Conservation (phyloP, 2,113 vertebrate species). For the Gambusia holbrooki region DNA sequence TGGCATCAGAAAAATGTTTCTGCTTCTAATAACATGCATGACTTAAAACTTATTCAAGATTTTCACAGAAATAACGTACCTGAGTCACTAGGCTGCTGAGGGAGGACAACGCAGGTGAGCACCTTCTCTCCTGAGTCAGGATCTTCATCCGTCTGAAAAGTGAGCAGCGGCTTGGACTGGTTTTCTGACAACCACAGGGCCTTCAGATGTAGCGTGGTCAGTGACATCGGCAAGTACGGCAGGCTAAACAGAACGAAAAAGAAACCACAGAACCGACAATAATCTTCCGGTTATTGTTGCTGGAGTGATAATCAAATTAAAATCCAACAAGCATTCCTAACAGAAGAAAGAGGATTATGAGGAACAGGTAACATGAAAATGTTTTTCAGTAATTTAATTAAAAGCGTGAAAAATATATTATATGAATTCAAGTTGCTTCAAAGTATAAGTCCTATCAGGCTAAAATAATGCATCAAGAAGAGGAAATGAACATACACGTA, state of each 20-base stretch:
- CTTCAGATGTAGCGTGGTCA: slow-evolving; percentile 91
- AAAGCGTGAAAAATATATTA: too few species aligned
- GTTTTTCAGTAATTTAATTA: too few species aligned
- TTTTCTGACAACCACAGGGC: slow-evolving; percentile 98
- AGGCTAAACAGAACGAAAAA: slow-evolving; percentile 77
- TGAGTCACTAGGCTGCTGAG: slow-evolving; percentile 91
- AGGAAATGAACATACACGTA: too few species aligned
- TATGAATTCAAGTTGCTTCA: too few species aligned
- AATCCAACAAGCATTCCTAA: slow-evolving; percentile 1
- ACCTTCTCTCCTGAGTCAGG: slow-evolving; percentile 90
- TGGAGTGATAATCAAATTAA: slow-evolving; percentile 3
- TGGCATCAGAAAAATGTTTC: background rate
- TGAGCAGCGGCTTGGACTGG: slow-evolving; percentile 97
- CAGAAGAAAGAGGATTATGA: too few species aligned
- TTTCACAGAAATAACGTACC: slow-evolving; percentile 73
- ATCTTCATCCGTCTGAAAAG: slow-evolving; percentile 94
- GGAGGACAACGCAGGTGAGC: slow-evolving; percentile 96
- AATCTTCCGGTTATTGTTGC: too few species aligned
- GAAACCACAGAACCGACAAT: background rate
- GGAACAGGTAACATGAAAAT: too few species aligned
- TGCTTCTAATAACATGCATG: background rate
- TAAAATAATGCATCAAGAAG: too few species aligned
- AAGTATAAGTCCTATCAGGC: too few species aligned
- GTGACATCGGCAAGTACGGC: slow-evolving; percentile 87
- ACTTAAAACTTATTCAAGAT: background rate